These are phyloP conservation scores for Ooceraea biroi DNA, from an alignment of 1,140 invertebrate species.

Conservation along the genomic window DNA sequence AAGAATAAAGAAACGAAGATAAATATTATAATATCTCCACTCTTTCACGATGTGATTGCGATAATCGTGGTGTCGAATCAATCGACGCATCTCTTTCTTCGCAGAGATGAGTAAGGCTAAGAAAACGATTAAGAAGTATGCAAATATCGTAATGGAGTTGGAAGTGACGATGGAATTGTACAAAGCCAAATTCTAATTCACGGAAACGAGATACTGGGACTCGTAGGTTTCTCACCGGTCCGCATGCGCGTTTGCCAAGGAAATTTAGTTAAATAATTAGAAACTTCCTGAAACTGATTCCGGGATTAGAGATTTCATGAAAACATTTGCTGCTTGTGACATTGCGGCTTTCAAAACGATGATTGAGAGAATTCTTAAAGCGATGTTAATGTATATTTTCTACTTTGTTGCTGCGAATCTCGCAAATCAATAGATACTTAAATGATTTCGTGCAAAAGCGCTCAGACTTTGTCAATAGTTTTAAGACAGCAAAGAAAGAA, in stretches of 20 bases:
- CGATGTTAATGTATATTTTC: slow-evolving; percentile 12
- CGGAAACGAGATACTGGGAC: slow-evolving; percentile 1
- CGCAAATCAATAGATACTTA: background rate
- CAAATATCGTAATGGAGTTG: slow-evolving; percentile 34
- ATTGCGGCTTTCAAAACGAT: slow-evolving; percentile 49
- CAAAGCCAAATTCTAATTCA: slow-evolving; percentile 49
- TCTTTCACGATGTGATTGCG: slow-evolving; percentile 1
- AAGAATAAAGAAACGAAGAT: too few relatives aligned
- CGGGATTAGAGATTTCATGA: slow-evolving; percentile 29
- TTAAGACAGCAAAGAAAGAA: background rate
- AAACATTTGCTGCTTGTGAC: slow-evolving; percentile 19
- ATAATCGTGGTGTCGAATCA: slow-evolving; percentile 33
- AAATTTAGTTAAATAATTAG: slow-evolving; percentile 52
- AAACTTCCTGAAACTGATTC: slow-evolving; percentile 46
- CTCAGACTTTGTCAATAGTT: background rate
- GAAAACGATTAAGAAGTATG: slow-evolving; percentile 27
- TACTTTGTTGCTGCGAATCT: slow-evolving; percentile 8
- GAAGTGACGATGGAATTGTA: slow-evolving; percentile 1
- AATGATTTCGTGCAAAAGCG: background rate
- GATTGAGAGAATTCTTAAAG: background rate
- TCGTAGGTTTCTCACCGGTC: background rate
- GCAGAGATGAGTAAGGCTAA: background rate
- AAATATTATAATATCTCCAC: slow-evolving; percentile 20
- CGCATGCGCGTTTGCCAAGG: background rate
- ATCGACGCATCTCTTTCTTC: background rate